phyloP scores from a whole-genome alignment of 2,888 invertebrate species.

The Nomada hirtipes region DNA sequence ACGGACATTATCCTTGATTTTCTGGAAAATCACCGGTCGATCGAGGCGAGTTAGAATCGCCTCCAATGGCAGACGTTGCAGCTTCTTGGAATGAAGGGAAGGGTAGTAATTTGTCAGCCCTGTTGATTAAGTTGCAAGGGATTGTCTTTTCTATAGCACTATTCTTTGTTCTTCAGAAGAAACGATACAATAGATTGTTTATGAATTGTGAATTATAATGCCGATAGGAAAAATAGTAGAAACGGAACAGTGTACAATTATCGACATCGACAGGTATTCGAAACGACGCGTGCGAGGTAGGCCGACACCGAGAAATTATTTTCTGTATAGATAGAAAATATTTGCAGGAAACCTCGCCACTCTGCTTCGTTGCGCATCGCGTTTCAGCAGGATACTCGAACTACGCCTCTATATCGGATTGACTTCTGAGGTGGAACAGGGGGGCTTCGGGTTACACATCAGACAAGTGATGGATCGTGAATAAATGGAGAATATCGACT shows the following conservation, averaged over 20 bases:
- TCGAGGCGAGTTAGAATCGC: background rate
- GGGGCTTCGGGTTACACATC: conserved; percentile 76
- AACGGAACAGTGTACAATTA: no score
- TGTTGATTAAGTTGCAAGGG: background rate
- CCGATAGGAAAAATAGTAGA: no score
- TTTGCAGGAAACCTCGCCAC: conserved; percentile 51
- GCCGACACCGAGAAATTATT: conserved; percentile 31
- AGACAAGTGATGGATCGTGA: conserved; percentile 76
- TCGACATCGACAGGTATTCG: no score
- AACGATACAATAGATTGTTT: no score
- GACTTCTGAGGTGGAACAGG: conserved; percentile 56
- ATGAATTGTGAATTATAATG: no score
- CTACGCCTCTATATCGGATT: conserved; percentile 65
- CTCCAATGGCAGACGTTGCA: background rate
- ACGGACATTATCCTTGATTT: conserved; percentile 31
- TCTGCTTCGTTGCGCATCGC: conserved; percentile 49
- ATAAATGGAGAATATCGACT: conserved; percentile 78
- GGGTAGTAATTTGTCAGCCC: no score
- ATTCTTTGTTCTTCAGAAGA: background rate
- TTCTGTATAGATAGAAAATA: conserved; percentile 64
- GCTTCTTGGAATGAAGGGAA: background rate
- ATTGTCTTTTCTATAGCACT: background rate
- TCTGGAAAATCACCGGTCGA: background rate
- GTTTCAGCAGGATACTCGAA: conserved; percentile 66
- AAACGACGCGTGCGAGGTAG: no score